Evolutionary conservation across 2,113 vertebrate species (phyloP).

Genomic region (Prunella himalayana): DNA sequence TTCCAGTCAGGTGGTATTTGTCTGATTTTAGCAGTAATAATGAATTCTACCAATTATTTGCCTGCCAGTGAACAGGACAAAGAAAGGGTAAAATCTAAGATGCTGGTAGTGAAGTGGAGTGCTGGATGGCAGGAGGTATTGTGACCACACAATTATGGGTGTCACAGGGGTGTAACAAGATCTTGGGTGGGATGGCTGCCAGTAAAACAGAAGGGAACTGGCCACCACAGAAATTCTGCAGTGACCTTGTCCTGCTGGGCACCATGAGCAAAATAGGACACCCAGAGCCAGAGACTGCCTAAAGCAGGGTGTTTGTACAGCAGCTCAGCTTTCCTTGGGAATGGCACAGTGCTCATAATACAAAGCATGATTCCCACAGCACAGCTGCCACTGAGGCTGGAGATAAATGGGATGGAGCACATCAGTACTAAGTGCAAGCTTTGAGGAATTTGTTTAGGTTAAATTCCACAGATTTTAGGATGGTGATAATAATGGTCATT

Average conservation of each 20-base stretch:
- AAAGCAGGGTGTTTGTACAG: background rate
- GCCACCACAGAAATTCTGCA: background rate
- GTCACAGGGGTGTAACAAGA: background rate
- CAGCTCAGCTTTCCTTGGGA: background rate
- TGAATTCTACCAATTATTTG: background rate
- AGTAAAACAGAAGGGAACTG: background rate
- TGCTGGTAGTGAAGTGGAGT: background rate
- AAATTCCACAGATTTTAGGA: constrained; percentile 63
- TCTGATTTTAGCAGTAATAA: background rate
- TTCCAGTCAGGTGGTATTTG: background rate
- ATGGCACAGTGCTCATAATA: background rate
- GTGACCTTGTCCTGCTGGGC: background rate
- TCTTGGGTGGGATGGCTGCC: background rate
- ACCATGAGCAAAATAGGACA: background rate
- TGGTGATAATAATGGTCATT: constrained; percentile 67
- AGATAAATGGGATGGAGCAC: background rate
- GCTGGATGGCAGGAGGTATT: background rate
- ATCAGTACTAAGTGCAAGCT: constrained; percentile 33
- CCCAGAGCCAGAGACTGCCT: background rate
- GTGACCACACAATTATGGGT: background rate
- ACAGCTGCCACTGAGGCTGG: background rate
- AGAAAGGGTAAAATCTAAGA: background rate
- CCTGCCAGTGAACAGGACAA: background rate
- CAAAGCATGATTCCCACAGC: background rate
- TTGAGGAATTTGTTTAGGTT: constrained; percentile 64